These are phyloP conservation scores for Colossoma macropomum DNA, from an alignment of 2,113 vertebrate genomes.

Conservation along the genomic window DNA sequence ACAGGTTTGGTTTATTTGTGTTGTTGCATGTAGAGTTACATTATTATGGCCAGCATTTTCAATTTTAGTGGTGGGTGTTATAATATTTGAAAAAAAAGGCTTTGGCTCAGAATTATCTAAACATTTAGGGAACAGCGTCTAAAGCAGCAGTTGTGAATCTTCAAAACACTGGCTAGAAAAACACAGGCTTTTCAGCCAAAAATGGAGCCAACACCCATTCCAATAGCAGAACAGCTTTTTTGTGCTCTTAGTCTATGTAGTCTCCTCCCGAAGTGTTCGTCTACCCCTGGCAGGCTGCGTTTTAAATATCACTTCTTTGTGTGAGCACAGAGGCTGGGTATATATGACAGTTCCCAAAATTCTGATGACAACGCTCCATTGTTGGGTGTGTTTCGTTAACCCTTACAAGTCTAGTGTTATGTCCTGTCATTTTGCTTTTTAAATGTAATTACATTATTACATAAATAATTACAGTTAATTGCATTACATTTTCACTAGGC, in stretches of 20 bases:
- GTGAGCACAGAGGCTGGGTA: not conserved
- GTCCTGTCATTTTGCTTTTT: not conserved
- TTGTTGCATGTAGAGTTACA: not conserved
- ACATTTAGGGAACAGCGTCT: not conserved
- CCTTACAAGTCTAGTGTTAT: not conserved
- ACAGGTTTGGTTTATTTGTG: not conserved
- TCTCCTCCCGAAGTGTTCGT: not conserved
- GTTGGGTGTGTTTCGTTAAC: conserved; percentile 18
- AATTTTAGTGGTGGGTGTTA: not conserved
- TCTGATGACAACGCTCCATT: conserved; percentile 9
- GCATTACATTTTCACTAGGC: too few species aligned
- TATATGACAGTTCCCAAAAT: conserved; percentile 4
- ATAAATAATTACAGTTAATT: too few species aligned
- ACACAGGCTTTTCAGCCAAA: conserved; percentile 3
- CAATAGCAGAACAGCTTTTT: not conserved
- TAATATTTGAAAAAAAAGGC: not conserved
- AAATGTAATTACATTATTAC: too few species aligned
- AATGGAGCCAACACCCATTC: conserved; percentile 10
- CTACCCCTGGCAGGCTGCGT: conserved; percentile 8
- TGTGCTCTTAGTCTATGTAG: not conserved
- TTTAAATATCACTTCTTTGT: conserved; percentile 1
- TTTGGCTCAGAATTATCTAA: not conserved
- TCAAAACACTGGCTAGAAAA: conserved; percentile 17
- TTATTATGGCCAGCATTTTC: not conserved
- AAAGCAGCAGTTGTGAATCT: not conserved